Evolutionary conservation across 2,797 vertebrate genomes (phyloP).

Genomic region (Mormyrops boulengeri): DNA sequence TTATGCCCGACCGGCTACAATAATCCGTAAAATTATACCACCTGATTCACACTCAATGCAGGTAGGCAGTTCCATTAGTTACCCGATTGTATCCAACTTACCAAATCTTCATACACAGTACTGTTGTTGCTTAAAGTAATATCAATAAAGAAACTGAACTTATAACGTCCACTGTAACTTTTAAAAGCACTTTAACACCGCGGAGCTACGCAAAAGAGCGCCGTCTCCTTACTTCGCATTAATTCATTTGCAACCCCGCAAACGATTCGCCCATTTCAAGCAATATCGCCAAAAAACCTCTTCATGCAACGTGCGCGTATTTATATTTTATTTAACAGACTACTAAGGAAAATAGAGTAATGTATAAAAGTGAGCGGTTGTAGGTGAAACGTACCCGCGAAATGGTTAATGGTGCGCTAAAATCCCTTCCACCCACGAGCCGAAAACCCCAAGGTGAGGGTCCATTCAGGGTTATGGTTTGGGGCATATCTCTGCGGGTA

Average conservation of each 20-base stretch:
- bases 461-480: constrained; percentile 77
- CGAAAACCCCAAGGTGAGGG: constrained; percentile 95
- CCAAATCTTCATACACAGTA: not conserved
- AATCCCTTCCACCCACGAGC: constrained; percentile 88
- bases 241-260: not conserved
- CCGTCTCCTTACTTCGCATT: not conserved
- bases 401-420: constrained; percentile 85
- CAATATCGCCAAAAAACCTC: not conserved
- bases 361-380: not conserved
- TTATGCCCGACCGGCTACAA: not conserved
- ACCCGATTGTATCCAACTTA: not conserved
- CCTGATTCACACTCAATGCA: not conserved
- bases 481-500: constrained; percentile 59
- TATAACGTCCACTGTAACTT: not conserved
- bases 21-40: not conserved
- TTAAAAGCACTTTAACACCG: not conserved
- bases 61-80: not conserved
- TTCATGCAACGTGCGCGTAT: not conserved
- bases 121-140: not conserved
- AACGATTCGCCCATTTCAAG: not conserved
- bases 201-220: not conserved
- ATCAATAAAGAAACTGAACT: not conserved
- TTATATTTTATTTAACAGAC: not conserved
- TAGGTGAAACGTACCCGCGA: constrained; percentile 75
- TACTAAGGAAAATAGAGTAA: not conserved